These are phyloP conservation scores for Dreissena rostriformis DNA, from an alignment of 1,140 invertebrate genomes.

Conservation along the genomic window DNA sequence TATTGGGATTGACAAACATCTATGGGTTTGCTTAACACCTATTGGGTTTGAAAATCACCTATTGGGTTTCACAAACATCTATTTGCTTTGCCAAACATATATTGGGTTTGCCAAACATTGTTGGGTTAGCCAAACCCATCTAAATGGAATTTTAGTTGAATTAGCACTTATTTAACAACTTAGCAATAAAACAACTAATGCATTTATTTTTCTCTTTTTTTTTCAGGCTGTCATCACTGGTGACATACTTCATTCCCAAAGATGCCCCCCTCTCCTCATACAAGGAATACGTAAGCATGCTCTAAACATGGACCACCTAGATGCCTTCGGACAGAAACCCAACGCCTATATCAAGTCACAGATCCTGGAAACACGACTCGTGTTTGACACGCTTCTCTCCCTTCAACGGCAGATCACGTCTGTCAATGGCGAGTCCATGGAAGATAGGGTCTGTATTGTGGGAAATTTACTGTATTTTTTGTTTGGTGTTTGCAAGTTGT, in stretches of 20 bases:
- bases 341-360: slow-evolving; percentile 82
- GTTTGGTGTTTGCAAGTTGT: too few species aligned
- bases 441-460: slow-evolving; percentile 76
- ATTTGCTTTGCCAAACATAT: too few species aligned
- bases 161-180: too few species aligned
- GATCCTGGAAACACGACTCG: slow-evolving; percentile 80
- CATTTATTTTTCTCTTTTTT: slow-evolving; percentile 4
- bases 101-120: too few species aligned
- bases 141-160: too few species aligned
- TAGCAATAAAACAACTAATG: too few species aligned
- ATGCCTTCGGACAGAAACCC: slow-evolving; percentile 86
- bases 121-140: too few species aligned
- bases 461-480: too few species aligned
- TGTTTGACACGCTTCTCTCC: slow-evolving; percentile 81
- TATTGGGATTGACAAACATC: too few species aligned
- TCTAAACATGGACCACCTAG: slow-evolving; percentile 90
- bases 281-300: slow-evolving; percentile 88
- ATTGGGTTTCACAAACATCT: too few species aligned
- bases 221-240: slow-evolving; percentile 68
- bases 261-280: slow-evolving; percentile 91
- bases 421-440: slow-evolving; percentile 73
- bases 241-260: slow-evolving; percentile 90
- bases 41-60: too few species aligned
- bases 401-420: slow-evolving; percentile 79
- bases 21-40: too few species aligned